Conservation (phyloP, 2,888 invertebrate genomes). For the Harpagoxenus sublaevis region DNA sequence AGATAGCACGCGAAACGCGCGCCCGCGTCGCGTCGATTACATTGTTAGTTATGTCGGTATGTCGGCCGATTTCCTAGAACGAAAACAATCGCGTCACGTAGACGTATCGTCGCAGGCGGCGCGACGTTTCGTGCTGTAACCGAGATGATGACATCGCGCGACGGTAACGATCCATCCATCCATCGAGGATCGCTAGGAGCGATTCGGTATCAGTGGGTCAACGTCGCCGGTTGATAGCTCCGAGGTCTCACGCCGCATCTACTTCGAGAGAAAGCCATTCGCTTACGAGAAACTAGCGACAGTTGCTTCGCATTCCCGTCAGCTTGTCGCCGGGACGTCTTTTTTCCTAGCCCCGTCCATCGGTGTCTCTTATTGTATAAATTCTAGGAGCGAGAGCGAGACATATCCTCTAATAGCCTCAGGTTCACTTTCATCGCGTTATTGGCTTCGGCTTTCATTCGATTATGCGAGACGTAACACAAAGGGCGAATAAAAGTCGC, state of each 20-base stretch:
- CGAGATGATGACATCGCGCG: conserved; percentile 22
- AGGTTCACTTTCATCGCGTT: conserved; percentile 7
- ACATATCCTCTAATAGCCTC: background rate
- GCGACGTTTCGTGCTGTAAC: conserved; percentile 23
- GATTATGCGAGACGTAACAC: background rate
- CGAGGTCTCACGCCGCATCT: background rate
- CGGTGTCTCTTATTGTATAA: background rate
- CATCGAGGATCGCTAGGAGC: background rate
- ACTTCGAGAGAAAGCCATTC: conserved; percentile 11
- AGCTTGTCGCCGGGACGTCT: background rate
- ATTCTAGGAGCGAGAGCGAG: conserved; percentile 17
- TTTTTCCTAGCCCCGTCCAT: background rate
- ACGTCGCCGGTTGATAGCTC: background rate
- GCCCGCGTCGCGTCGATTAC: conserved; percentile 58
- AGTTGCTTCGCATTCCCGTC: background rate
- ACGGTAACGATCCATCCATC: background rate
- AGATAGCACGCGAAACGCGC: conserved; percentile 60
- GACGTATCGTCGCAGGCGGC: conserved; percentile 44
- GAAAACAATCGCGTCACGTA: conserved; percentile 69
- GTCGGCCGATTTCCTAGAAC: conserved; percentile 65
- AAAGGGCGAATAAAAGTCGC: background rate
- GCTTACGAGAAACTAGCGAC: background rate
- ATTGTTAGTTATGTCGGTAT: conserved; percentile 53
- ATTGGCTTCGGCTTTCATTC: background rate
- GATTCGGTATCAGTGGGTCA: conserved; percentile 35